These are phyloP conservation scores for Fregetta grallaria DNA, from an alignment of 2,113 vertebrate species.

Conservation along the genomic window DNA sequence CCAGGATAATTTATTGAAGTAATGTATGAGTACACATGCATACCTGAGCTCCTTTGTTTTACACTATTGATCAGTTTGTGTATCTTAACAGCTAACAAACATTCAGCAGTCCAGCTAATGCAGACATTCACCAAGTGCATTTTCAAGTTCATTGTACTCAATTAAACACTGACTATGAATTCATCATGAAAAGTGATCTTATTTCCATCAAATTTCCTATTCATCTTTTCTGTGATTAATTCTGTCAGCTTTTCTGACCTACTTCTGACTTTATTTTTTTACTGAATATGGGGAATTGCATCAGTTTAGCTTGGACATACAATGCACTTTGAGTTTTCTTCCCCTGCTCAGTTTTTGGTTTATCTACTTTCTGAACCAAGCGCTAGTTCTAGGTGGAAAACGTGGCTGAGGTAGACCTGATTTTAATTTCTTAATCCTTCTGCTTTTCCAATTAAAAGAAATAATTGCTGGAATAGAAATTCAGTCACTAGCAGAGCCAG, in stretches of 20 bases:
- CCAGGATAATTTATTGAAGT: conserved; percentile 76
- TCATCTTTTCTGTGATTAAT: conserved; percentile 38
- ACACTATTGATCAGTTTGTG: conserved; percentile 76
- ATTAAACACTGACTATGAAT: conserved; percentile 64
- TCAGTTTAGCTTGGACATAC: neutral
- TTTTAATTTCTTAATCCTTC: neutral
- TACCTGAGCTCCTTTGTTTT: conserved; percentile 80
- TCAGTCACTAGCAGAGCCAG: neutral
- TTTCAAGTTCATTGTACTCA: conserved; percentile 65
- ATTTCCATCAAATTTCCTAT: conserved; percentile 50
- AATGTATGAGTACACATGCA: conserved; percentile 75
- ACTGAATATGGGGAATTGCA: neutral
- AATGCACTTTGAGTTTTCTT: neutral
- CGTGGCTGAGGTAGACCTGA: neutral
- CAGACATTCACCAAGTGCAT: conserved; percentile 45
- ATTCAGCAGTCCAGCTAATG: conserved; percentile 51
- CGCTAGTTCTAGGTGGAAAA: neutral
- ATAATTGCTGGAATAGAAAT: neutral
- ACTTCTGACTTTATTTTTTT: conserved; percentile 33
- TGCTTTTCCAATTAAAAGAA: neutral
- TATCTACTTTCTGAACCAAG: neutral
- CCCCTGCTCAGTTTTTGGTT: neutral
- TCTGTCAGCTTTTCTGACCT: conserved; percentile 52
- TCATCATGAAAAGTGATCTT: conserved; percentile 43
- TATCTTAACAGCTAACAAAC: conserved; percentile 70